Evolutionary conservation across 2,888 invertebrate genomes (phyloP).

Genomic region (Chouioia cunea): DNA sequence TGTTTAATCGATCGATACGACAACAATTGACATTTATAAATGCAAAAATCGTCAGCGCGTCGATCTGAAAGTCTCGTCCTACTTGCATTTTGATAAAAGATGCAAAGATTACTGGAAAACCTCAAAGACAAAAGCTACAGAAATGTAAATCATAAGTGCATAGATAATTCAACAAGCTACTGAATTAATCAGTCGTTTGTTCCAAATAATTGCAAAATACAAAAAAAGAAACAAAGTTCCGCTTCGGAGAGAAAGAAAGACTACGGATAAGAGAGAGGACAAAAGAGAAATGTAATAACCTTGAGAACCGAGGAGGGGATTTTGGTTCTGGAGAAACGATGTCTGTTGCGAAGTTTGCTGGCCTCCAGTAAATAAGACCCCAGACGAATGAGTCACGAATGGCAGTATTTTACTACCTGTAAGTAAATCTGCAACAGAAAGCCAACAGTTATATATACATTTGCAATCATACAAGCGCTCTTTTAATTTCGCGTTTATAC

Average conservation of each 20-base stretch:
- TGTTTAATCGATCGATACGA: slow-evolving; percentile 1
- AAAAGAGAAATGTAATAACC: slow-evolving; percentile 53
- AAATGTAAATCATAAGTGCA: too few species aligned
- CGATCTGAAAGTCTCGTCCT: neutral
- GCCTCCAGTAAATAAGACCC: slow-evolving; percentile 59
- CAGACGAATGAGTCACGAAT: slow-evolving; percentile 65
- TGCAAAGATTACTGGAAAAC: too few species aligned
- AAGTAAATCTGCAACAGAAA: slow-evolving; percentile 53
- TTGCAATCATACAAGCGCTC: too few species aligned
- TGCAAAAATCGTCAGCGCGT: neutral
- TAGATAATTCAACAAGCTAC: too few species aligned
- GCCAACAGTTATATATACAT: neutral
- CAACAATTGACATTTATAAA: neutral
- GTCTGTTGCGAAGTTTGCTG: slow-evolving; percentile 61
- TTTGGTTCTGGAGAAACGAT: slow-evolving; percentile 66
- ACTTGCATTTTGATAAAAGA: neutral
- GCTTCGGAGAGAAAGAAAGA: neutral
- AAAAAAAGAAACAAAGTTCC: neutral
- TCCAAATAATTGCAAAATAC: too few species aligned
- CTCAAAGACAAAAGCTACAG: too few species aligned
- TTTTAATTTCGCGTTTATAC: too few species aligned
- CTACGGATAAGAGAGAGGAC: neutral
- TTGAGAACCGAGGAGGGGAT: slow-evolving; percentile 62
- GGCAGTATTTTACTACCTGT: slow-evolving; percentile 73
- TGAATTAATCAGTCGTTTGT: too few species aligned